A percentile compares a stretch with the other conserved stretches of the same genome.
These are phyloP conservation scores for Sphenopsis melanotis DNA, from an alignment of 2,797 vertebrate species.

Conservation along the genomic window DNA sequence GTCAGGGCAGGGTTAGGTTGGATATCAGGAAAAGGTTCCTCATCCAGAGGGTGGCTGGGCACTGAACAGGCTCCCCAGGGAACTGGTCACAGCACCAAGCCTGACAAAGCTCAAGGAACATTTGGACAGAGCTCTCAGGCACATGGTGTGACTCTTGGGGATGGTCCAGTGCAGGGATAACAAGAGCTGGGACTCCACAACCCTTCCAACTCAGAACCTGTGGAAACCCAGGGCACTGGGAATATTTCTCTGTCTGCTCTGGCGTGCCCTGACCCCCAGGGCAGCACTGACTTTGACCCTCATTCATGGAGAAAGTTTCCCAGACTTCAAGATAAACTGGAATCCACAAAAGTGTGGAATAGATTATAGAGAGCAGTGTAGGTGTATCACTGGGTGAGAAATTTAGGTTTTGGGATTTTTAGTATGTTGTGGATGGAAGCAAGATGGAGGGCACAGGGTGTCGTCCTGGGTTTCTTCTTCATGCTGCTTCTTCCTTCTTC, in stretches of 20 bases:
- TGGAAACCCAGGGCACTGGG: too few relatives aligned
- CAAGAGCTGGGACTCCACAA: not conserved
- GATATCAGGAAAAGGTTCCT: not conserved
- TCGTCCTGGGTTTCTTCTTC: not conserved
- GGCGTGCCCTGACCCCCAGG: too few relatives aligned
- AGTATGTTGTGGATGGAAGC: too few relatives aligned
- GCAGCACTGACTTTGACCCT: too few relatives aligned
- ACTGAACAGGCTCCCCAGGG: not conserved
- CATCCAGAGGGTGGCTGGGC: not conserved
- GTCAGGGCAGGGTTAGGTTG: not conserved
- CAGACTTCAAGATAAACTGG: too few relatives aligned
- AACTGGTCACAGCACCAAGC: not conserved
- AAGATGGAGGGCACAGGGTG: not conserved
- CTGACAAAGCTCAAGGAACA: not conserved
- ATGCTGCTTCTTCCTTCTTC: too few relatives aligned
- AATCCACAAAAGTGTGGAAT: too few relatives aligned
- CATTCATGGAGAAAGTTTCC: too few relatives aligned
- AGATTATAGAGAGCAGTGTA: too few relatives aligned
- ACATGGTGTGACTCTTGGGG: not conserved
- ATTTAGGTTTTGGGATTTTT: too few relatives aligned
- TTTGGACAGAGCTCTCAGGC: not conserved
- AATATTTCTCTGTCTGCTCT: too few relatives aligned
- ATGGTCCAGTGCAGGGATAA: not conserved
- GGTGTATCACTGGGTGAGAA: too few relatives aligned
- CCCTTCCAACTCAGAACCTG: not conserved